These are phyloP conservation scores for Marasmarcha lunaedactyla DNA, from an alignment of 2,888 invertebrate genomes.

Conservation along the genomic window DNA sequence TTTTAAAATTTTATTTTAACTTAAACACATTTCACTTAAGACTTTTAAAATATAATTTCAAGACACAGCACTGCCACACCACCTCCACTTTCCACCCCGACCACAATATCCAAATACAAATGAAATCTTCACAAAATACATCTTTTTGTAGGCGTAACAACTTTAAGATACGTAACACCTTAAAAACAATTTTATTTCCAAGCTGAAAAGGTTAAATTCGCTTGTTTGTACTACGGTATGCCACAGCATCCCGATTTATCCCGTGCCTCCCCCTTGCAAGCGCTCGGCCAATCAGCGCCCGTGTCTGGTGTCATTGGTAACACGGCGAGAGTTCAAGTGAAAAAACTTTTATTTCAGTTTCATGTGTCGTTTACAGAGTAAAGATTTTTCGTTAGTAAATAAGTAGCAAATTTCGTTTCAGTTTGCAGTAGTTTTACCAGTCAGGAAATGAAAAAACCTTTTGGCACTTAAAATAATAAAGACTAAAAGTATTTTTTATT, in stretches of 20 bases:
- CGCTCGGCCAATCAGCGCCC: conserved; percentile 35
- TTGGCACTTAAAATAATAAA: no score
- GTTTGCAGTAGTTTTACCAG: no score
- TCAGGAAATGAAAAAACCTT: no score
- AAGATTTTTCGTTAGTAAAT: no score
- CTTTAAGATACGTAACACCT: conserved; percentile 20
- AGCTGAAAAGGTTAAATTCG: no score
- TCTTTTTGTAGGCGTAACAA: conserved; percentile 47
- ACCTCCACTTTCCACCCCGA: conserved; percentile 44
- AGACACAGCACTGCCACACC: conserved; percentile 22
- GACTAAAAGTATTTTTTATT: no score
- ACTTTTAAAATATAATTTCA: no score
- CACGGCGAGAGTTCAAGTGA: conserved; percentile 20
- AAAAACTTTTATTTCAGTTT: background rate
- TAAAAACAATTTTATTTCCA: no score
- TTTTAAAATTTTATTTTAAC: no score
- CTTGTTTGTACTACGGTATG: background rate
- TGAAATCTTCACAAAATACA: conserved; percentile 27
- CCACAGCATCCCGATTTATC: conserved; percentile 38
- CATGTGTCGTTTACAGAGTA: conserved; percentile 26
- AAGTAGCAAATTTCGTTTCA: no score
- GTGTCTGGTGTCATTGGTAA: conserved; percentile 47
- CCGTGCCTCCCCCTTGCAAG: conserved; percentile 37
- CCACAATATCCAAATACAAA: conserved; percentile 39
- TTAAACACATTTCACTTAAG: no score